Base-by-base conservation (phyloP, 2,797 vertebrate species). In the Poecile montanus region DNA sequence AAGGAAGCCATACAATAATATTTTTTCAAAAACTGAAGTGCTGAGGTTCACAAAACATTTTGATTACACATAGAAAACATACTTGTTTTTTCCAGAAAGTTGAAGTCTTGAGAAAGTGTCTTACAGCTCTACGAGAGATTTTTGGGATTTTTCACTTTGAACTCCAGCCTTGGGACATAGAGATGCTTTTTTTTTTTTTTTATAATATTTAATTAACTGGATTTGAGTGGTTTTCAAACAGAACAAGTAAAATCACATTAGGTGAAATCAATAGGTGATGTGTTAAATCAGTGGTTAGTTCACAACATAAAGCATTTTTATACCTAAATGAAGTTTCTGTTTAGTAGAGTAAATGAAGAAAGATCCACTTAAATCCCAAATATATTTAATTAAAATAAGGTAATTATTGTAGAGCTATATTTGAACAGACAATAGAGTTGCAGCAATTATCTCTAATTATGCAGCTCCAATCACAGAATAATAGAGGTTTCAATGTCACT, bases 341-440 rank as follows among this genome's bases (percentile, higher is more conserved):
- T 97, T 96, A 74, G 79, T 93, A 91, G 85, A 61, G 77, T 74
- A 96, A 96, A 95, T 2, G 10, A 92, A 94, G 94, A 54, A 51
- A 91, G 76, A 95, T 89, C 89, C 74, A 91, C 94, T 97, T 96
- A 96, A 97, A 97, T 87, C 73, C 70, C 87, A 96, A 98, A 95
- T 48, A 96, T 94, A 94, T 97, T 98, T 98, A 97, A 98, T 98
- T 98, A 97, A 97, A 98, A 96, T 96, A 96, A 95, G 88, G 87
- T 97, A 97, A 97, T 97, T 97, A 97, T 95, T 96, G 77, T 93
- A 95, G 86, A 94, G 88, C 88, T 98, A 84, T 97, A 97, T 97
- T 97, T 97, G 96, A 97, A 95, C 85, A 97, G 96, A 97, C 93
- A 97, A 96, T 96, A 96, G 67, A 97, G 93, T 96, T 96, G 75